Evolutionary conservation across 2,113 vertebrate genomes (phyloP).

Genomic region (Brachyhypopomus gauderio): DNA sequence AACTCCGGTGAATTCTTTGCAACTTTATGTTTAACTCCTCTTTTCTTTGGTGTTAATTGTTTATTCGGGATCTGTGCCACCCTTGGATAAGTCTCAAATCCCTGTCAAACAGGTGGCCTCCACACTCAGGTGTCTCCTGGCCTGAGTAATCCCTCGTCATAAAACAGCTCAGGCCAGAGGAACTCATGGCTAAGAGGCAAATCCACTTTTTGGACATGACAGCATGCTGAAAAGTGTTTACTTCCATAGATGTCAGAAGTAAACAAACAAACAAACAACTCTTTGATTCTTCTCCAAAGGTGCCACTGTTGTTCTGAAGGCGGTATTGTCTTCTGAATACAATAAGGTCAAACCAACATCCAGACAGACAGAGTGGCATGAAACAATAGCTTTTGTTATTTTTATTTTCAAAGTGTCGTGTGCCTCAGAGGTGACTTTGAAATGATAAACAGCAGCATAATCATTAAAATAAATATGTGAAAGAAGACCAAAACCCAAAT

Average conservation of each 20-base stretch:
- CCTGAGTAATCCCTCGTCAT: constrained; percentile 51
- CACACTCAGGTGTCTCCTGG: constrained; percentile 10
- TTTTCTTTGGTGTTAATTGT: constrained; percentile 43
- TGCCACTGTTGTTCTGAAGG: not conserved
- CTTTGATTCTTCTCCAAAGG: constrained; percentile 20
- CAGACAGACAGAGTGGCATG: constrained; percentile 16
- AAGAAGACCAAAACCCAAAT: not conserved
- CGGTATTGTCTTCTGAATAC: not conserved
- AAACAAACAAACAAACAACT: constrained; percentile 1
- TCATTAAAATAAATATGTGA: constrained; percentile 26
- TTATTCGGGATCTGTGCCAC: constrained; percentile 50
- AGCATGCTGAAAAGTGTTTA: constrained; percentile 26
- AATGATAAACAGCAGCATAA: constrained; percentile 21
- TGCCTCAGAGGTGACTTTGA: constrained; percentile 35
- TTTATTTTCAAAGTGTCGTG: constrained; percentile 36
- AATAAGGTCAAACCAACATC: constrained; percentile 11
- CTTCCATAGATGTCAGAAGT: constrained; percentile 15
- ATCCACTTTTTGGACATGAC: constrained; percentile 42
- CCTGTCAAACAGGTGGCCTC: constrained; percentile 31
- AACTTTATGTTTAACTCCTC: constrained; percentile 14
- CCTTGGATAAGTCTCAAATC: constrained; percentile 52
- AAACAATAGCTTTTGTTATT: constrained; percentile 17
- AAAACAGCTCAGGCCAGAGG: constrained; percentile 34
- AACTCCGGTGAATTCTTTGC: constrained; percentile 14
- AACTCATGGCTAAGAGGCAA: constrained; percentile 35